Evolutionary conservation across 2,797 vertebrate genomes (phyloP).

Genomic region (Leptoclinus maculatus): DNA sequence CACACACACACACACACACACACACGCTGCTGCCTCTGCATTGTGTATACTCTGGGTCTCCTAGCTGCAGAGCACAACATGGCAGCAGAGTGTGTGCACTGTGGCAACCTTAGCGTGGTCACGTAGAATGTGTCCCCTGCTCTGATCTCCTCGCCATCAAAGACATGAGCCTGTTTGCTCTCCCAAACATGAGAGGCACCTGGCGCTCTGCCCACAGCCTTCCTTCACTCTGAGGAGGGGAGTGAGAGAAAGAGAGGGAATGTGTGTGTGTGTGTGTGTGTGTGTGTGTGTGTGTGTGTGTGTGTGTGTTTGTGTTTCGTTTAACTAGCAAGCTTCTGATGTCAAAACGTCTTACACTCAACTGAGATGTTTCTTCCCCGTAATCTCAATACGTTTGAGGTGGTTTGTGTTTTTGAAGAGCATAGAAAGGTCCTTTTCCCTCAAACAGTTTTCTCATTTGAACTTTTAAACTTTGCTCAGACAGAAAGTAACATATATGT

Average conservation of each 20-base stretch:
- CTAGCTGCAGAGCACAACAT: constrained; percentile 82
- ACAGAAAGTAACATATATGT: not conserved
- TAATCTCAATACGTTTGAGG: constrained; percentile 47
- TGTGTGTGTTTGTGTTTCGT: constrained; percentile 37
- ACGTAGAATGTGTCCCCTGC: constrained; percentile 74
- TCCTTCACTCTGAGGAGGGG: constrained; percentile 52
- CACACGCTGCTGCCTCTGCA: constrained; percentile 30
- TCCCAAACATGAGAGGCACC: constrained; percentile 77
- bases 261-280: not conserved
- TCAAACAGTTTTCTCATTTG: not conserved
- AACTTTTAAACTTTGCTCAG: constrained; percentile 40
- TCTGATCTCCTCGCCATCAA: constrained; percentile 81
- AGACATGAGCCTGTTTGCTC: constrained; percentile 77
- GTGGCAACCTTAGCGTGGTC: constrained; percentile 74
- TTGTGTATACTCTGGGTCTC: constrained; percentile 71
- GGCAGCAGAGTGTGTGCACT: constrained; percentile 67
- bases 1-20: constrained; percentile 24
- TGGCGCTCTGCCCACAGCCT: constrained; percentile 63
- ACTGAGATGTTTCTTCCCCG: constrained; percentile 50
- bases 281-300: constrained; percentile 6
- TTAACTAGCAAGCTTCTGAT: constrained; percentile 51
- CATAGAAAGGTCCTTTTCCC: constrained; percentile 25
- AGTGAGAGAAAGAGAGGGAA: constrained; percentile 41
- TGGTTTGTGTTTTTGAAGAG: constrained; percentile 42
- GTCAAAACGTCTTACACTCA: constrained; percentile 51